phyloP scores from a whole-genome alignment of 2,797 vertebrate species.

The Coregonus suidteri region DNA sequence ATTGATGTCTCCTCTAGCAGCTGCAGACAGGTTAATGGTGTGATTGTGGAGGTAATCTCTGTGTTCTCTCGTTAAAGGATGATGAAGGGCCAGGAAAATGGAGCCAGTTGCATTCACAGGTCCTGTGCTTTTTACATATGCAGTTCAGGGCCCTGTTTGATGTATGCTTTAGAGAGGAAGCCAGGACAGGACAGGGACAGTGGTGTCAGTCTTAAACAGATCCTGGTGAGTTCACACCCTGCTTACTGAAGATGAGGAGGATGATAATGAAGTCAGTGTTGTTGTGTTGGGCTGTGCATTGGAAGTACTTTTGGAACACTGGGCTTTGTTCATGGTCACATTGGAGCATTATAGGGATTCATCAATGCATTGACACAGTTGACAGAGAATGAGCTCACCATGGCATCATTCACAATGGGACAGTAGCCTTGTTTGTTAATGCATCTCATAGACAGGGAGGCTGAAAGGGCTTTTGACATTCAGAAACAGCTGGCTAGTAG shows the following conservation, averaged over 20 bases:
- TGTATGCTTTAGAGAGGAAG: conserved; percentile 35
- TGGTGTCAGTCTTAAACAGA: conserved; percentile 33
- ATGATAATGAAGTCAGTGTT: conserved; percentile 29
- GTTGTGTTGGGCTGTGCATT: conserved; percentile 26
- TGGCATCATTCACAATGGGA: conserved; percentile 1
- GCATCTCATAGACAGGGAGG: not conserved
- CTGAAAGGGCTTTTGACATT: not conserved
- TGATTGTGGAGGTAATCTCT: conserved; percentile 78
- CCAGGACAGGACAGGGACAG: conserved; percentile 9
- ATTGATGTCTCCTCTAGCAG: conserved; percentile 69
- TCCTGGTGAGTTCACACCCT: conserved; percentile 34
- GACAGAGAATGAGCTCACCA: conserved; percentile 10
- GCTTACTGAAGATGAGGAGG: conserved; percentile 8
- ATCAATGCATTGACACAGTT: conserved; percentile 5
- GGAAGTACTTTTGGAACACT: conserved; percentile 19
- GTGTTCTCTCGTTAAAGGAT: conserved; percentile 76
- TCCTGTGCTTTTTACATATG: conserved; percentile 42
- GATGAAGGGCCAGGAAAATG: conserved; percentile 68
- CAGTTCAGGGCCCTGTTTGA: conserved; percentile 39
- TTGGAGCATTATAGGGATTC: conserved; percentile 1
- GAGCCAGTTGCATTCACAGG: conserved; percentile 46
- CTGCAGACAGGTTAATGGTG: conserved; percentile 76
- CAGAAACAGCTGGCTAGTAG: not conserved
- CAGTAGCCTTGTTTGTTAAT: not conserved
- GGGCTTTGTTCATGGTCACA: conserved; percentile 21